Conservation (phyloP, 2,888 invertebrate genomes). For the Iphiclides podalirius region DNA sequence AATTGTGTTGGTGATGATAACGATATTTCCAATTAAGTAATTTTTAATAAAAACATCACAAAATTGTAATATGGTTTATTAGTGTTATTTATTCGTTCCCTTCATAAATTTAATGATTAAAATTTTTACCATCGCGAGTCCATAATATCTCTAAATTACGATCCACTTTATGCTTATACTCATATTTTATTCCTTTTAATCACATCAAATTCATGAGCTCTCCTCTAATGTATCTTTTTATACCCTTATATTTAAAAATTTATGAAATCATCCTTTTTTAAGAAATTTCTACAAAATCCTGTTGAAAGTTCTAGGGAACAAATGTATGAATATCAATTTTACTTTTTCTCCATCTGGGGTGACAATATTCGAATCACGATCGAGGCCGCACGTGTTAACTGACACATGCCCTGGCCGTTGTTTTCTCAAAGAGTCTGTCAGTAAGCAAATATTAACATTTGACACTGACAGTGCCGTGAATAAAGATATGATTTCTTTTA, state of each 20-base stretch:
- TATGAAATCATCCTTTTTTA: conserved; percentile 10
- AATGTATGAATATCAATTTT: conserved; percentile 68
- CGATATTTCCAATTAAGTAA: too few species aligned
- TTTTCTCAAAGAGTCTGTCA: conserved; percentile 35
- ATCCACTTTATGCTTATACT: too few species aligned
- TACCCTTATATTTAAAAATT: conserved; percentile 3
- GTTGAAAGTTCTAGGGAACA: conserved; percentile 66
- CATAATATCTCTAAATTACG: too few species aligned
- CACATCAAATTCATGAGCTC: too few species aligned
- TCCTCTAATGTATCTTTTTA: not conserved
- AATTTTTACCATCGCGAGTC: too few species aligned
- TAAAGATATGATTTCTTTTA: not conserved
- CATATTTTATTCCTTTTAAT: too few species aligned
- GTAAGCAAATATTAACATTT: conserved; percentile 40
- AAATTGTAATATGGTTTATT: too few species aligned
- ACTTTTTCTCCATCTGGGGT: conserved; percentile 71
- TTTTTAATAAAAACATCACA: too few species aligned
- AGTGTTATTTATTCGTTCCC: too few species aligned
- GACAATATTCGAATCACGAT: conserved; percentile 73
- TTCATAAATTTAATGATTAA: too few species aligned
- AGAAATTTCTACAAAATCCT: conserved; percentile 50
- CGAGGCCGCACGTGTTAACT: conserved; percentile 66
- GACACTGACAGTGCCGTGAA: conserved; percentile 16
- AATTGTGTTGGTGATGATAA: too few species aligned
- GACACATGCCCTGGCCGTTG: conserved; percentile 31